These are phyloP conservation scores for Tyria jacobaeae DNA, from an alignment of 2,888 invertebrate genomes.

Conservation along the genomic window DNA sequence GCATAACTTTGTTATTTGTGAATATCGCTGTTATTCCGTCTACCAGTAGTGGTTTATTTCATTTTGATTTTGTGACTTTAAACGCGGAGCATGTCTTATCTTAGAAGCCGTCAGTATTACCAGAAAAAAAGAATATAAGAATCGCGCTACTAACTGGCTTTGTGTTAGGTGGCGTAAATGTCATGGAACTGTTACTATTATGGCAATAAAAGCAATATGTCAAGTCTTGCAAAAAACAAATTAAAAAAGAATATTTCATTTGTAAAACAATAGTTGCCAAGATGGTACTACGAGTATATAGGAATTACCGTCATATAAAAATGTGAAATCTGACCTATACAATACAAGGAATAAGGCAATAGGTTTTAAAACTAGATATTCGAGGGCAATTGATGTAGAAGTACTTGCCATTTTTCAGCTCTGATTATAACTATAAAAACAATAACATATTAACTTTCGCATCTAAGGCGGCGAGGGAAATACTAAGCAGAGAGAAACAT, in stretches of 20 bases:
- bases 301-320: not conserved
- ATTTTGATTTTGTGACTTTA: not conserved
- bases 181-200: not conserved
- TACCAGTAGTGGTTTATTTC: too few species aligned
- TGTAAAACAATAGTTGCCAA: not conserved
- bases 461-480: too few species aligned
- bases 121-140: constrained; percentile 1
- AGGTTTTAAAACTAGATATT: not conserved
- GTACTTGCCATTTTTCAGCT: not conserved
- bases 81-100: not conserved
- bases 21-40: too few species aligned
- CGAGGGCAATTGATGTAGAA: not conserved
- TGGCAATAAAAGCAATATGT: not conserved
- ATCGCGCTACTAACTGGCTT: not conserved
- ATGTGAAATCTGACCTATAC: not conserved
- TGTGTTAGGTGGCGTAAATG: not conserved
- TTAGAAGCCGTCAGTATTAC: not conserved
- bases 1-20: not conserved
- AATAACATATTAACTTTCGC: too few species aligned
- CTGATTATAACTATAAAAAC: not conserved
- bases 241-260: not conserved
- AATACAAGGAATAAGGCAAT: not conserved
- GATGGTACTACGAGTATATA: not conserved
- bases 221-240: not conserved
- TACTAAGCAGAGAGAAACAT: too few species aligned